phyloP scores from a whole-genome alignment of 2,797 vertebrate genomes.

The Anguilla anguilla region DNA sequence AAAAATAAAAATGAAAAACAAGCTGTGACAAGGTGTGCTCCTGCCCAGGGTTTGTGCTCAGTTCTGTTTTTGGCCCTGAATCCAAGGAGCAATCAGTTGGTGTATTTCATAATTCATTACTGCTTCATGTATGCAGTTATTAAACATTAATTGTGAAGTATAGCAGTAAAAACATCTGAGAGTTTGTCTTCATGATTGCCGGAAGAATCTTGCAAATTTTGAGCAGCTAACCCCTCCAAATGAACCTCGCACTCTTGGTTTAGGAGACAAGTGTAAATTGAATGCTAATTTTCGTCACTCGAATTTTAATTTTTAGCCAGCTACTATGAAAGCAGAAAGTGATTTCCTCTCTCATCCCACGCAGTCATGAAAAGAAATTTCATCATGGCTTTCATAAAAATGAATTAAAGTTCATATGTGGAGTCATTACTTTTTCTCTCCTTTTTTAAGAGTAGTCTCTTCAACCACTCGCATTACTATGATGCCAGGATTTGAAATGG shows the following conservation, averaged over 20 bases:
- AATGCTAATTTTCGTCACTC: neutral
- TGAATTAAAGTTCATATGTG: neutral
- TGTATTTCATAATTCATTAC: neutral
- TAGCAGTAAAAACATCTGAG: neutral
- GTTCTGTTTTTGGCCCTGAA: neutral
- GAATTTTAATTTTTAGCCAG: neutral
- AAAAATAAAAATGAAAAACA: neutral
- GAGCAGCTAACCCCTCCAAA: neutral
- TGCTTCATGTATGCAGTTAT: neutral
- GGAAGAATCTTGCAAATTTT: neutral
- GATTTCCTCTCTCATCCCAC: neutral
- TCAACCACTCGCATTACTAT: neutral
- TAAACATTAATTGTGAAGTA: neutral
- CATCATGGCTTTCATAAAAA: neutral
- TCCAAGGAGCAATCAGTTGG: neutral
- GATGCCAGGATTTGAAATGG: neutral
- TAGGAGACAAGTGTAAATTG: constrained; percentile 11
- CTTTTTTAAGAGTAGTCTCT: neutral
- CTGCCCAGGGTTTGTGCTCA: neutral
- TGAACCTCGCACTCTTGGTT: neutral
- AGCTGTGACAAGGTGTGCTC: neutral
- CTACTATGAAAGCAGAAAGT: neutral
- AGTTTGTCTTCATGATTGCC: neutral
- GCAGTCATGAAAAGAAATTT: constrained; percentile 1
- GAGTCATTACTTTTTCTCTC: constrained; percentile 9